A percentile compares a stretch with the other conserved stretches of the same genome.
Evolutionary conservation across 2,113 vertebrate genomes (phyloP).

Genomic region (Henicopernis longicauda): DNA sequence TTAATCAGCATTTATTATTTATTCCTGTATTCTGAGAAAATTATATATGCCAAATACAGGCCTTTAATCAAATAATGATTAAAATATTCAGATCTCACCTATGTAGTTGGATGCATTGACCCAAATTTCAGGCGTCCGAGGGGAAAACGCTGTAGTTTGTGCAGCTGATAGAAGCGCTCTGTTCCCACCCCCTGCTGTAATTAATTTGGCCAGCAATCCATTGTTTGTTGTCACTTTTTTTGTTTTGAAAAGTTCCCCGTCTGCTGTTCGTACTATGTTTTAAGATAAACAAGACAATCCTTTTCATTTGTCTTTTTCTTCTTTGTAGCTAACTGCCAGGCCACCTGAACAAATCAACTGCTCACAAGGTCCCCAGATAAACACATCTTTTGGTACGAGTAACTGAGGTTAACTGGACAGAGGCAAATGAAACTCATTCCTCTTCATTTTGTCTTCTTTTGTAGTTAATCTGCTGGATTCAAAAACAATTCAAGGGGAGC

Average conservation of each 20-base stretch:
- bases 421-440: slow-evolving; percentile 51
- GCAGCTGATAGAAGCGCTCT: background rate
- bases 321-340: slow-evolving; percentile 20
- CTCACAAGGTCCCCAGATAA: slow-evolving; percentile 54
- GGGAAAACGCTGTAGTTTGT: background rate
- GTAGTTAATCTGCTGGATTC: slow-evolving; percentile 98
- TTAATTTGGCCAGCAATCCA: slow-evolving; percentile 35
- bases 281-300: background rate
- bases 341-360: slow-evolving; percentile 76
- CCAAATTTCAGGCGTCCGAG: slow-evolving; percentile 12
- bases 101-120: background rate
- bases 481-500: slow-evolving; percentile 96
- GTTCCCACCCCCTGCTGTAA: slow-evolving; percentile 15
- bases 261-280: slow-evolving; percentile 11
- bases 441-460: slow-evolving; percentile 71
- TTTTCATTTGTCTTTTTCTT: slow-evolving; percentile 48
- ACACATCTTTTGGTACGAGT: slow-evolving; percentile 52
- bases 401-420: slow-evolving; percentile 72
- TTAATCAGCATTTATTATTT: slow-evolving; percentile 40
- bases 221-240: slow-evolving; percentile 35
- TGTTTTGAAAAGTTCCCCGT: slow-evolving; percentile 21
- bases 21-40: background rate
- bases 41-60: background rate
- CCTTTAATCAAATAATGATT: slow-evolving; percentile 21
- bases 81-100: slow-evolving; percentile 16